Evolutionary conservation across 1,140 invertebrate species (phyloP), one percentile per base, ranked within the genome.

Genomic region (Chrysopa pallens): DNA sequence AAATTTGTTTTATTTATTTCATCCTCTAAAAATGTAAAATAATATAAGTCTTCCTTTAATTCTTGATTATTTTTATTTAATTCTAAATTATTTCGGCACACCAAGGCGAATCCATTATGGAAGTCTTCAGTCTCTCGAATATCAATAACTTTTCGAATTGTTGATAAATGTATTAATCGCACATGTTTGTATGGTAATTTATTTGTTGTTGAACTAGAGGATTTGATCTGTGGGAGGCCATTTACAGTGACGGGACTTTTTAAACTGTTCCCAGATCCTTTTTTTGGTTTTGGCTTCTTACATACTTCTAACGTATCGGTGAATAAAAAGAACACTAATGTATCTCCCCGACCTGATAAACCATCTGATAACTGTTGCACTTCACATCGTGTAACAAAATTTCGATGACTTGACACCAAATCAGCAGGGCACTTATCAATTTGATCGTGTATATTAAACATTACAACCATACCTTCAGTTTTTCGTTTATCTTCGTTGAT

Each of bases 371-470:
- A 61, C 61, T 95, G 88, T 39, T 83, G 78, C 6, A 93, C 87
- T 56, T 96, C 90, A 44, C 85, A 83, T 51, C 81, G 81, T 9
- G 76, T 73, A 28, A 94, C 76, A 55, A 94, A 92, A 48, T 71
- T 80, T 42, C 92, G 72, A 64, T 94, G 89, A 12, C 90, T 92
- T 9, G 89, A 93, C 8, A 95, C 78, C 46, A 95, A 61, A 54
- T 90, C 80, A 1, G 87, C 76, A 73, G 93, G 92, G 66, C 91
- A 96, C 55, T 92, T 90, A 55, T 97, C 91, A 54, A 98, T 96
- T 58, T 96, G 90, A 62, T 96, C 92, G 61, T 94, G 88, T 44
- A 96, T 91, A 64, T 95, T 89, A 66, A 97, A 98, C 72, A 97
- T 85, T 48, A 82, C 87, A 53, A 95, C 71, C 61, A 93, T 87